Evolutionary conservation across 2,888 invertebrate genomes (phyloP), one percentile per base, ranked within the genome.

Genomic region (Netelia virgata): DNA sequence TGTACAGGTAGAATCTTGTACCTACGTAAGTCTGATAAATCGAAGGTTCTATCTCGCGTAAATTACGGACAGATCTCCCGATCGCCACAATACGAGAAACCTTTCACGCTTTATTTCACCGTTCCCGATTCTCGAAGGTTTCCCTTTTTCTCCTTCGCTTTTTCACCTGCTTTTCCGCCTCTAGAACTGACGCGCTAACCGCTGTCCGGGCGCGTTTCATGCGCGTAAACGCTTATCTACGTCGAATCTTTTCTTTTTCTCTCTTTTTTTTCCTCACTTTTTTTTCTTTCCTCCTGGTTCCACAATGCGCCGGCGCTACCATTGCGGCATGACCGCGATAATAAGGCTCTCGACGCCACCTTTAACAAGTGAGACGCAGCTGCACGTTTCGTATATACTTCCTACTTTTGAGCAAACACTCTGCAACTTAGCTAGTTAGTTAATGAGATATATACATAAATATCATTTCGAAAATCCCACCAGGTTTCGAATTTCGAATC

Each of bases 81-180:
- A 36, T 10, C 28, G 6, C 59, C 3, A 72, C 16, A 57, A n/a
- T 23, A 59, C 50, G 50, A 80, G 66, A 18, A 68, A 74, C 50
- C 64, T 57, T 57, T 66, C 43, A 47, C 59, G 57, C 20, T 64
- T 47, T 66, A 28, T 47, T 18, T 57, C 14, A 20, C 20, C 36
- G 28, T 66, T 80, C 18, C 57, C 47, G 14, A 66, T 61, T 18
- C n/a, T 18, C 18, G 28, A 43, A 36, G 14, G 5, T 55, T 63
- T 11, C 11, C 43, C 11, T 20, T n/a, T 41, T 74, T 50, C 18
- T 28, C 61, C 18, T 61, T 14, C 61, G 70, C 59, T 85, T 83
- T 86, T 86, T 83, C 86, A 86, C 86, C 86, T 86, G 86, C 86
- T 85, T 85, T 85, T 80, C 84, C 81, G 50, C 55, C 76, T 82